Conservation (phyloP, 2,888 invertebrate genomes). For the Phaonia tiefii region DNA sequence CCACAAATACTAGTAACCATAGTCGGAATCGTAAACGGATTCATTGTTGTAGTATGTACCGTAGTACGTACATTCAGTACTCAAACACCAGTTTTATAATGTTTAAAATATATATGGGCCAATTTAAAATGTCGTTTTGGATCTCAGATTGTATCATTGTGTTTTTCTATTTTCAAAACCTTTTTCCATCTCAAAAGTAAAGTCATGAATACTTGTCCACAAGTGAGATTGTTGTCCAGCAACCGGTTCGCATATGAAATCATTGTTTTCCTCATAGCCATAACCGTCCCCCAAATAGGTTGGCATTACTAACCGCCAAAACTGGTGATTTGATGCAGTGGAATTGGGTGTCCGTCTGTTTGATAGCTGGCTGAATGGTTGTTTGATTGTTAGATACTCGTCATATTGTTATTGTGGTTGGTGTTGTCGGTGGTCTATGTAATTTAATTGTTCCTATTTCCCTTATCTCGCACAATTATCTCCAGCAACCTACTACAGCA, state of each 20-base stretch:
- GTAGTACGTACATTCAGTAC: too few relatives aligned
- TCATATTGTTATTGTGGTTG: slow-evolving; percentile 20
- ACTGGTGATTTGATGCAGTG: too few relatives aligned
- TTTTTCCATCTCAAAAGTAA: background rate
- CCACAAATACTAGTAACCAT: too few relatives aligned
- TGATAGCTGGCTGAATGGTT: background rate
- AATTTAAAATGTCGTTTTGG: slow-evolving; percentile 27
- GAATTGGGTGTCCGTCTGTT: background rate
- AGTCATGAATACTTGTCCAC: slow-evolving; percentile 23
- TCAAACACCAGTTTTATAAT: background rate
- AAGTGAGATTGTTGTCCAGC: slow-evolving; percentile 1
- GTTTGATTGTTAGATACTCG: background rate
- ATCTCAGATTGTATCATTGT: background rate
- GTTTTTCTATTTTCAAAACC: slow-evolving; percentile 4
- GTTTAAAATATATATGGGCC: slow-evolving; percentile 34
- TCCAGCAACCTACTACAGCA: background rate
- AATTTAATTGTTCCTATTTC: background rate
- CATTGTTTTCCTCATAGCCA: background rate
- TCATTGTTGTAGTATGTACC: too few relatives aligned
- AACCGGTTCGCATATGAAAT: slow-evolving; percentile 16
- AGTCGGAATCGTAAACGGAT: too few relatives aligned
- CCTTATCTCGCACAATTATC: slow-evolving; percentile 17
- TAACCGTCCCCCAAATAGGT: background rate
- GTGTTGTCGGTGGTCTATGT: slow-evolving; percentile 5
- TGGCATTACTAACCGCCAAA: too few relatives aligned